Conservation (phyloP, 2,113 vertebrate genomes). For the Trichechus manatus region DNA sequence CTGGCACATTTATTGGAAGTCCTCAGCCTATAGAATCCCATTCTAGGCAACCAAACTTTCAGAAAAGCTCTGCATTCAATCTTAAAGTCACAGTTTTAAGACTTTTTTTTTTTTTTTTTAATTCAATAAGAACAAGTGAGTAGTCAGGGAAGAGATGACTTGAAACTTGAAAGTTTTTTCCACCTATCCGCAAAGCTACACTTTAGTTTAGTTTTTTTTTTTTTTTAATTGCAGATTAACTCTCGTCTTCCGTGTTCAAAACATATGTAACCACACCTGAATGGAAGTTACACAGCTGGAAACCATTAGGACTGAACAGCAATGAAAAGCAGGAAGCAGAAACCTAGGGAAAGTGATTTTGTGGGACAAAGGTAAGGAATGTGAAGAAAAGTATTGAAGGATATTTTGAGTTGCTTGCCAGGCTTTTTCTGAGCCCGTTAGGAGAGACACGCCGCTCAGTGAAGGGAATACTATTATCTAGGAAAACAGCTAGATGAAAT, state of each 20-base stretch:
- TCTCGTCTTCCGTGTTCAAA: conserved; percentile 39
- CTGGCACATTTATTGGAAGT: background rate
- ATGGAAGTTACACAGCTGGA: conserved; percentile 57
- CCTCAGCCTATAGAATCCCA: background rate
- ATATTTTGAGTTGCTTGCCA: background rate
- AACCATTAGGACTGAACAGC: conserved; percentile 15
- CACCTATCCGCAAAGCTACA: background rate
- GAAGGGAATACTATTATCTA: background rate
- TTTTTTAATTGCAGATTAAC: background rate
- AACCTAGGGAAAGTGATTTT: background rate
- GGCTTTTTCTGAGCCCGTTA: background rate
- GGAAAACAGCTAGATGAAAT: background rate
- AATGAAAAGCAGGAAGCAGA: conserved; percentile 13
- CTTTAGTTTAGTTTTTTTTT: background rate
- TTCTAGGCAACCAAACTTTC: background rate
- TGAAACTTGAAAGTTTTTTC: conserved; percentile 12
- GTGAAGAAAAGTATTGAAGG: background rate
- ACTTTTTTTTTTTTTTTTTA: background rate
- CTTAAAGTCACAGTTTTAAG: background rate
- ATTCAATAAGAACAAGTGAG: background rate
- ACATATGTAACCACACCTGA: conserved; percentile 1
- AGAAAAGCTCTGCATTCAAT: background rate
- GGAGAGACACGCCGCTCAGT: background rate
- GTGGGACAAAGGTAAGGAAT: background rate
- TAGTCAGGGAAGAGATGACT: background rate